Percentiles rank a stretch among this genome's conserved stretches.
These are phyloP conservation scores for Ceratosolen solmsi DNA, from an alignment of 1,140 invertebrate species.

Conservation along the genomic window DNA sequence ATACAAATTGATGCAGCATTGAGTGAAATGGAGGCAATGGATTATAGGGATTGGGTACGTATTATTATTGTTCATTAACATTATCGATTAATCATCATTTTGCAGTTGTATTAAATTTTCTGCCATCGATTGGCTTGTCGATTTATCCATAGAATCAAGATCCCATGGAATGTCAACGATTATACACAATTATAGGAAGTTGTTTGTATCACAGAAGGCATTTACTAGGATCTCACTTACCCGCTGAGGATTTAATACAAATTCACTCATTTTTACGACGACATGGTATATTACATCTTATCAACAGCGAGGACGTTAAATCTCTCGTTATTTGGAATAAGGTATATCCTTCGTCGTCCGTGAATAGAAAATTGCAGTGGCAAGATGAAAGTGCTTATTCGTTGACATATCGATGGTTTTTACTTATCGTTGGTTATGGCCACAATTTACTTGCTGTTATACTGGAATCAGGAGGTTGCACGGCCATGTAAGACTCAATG, in stretches of 20 bases:
- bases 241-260: conserved; percentile 80
- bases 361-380: conserved; percentile 57
- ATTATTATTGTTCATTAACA: conserved; percentile 43
- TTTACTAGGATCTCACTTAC: conserved; percentile 81
- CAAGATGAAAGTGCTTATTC: conserved; percentile 39
- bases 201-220: conserved; percentile 83
- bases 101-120: conserved; percentile 9
- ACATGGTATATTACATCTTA: conserved; percentile 80
- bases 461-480: conserved; percentile 80
- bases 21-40: conserved; percentile 86
- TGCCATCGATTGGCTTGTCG: too few species aligned
- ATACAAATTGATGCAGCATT: conserved; percentile 85
- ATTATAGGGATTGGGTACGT: conserved; percentile 85
- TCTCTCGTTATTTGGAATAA: conserved; percentile 85
- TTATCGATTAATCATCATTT: conserved; percentile 7
- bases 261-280: conserved; percentile 81
- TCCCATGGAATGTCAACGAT: conserved; percentile 82
- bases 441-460: conserved; percentile 81
- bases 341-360: conserved; percentile 76
- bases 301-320: conserved; percentile 78
- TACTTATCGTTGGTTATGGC: conserved; percentile 82
- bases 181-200: conserved; percentile 84
- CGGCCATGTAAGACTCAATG: conserved; percentile 72
- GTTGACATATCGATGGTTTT: conserved; percentile 77
- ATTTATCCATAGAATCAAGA: conserved; percentile 83